These are phyloP conservation scores for Trichomalopsis sarcophagae DNA, from an alignment of 1,140 invertebrate genomes.

Conservation along the genomic window DNA sequence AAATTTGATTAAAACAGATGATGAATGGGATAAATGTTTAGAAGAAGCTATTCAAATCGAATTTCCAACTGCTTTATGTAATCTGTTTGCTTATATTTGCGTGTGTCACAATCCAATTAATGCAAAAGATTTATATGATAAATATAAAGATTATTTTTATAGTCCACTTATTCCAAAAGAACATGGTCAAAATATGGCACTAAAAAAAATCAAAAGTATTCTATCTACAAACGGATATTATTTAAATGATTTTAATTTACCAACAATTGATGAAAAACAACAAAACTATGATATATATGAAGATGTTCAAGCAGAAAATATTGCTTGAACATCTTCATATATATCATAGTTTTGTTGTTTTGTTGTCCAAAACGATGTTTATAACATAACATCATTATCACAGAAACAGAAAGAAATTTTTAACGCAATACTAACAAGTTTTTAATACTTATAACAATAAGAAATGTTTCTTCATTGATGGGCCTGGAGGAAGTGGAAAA, in stretches of 20 bases:
- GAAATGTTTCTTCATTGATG: slow-evolving; percentile 30
- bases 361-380: background rate
- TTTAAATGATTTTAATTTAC: slow-evolving; percentile 15
- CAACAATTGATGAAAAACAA: background rate
- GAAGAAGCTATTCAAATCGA: background rate
- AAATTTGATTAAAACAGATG: slow-evolving; percentile 12
- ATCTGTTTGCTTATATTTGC: slow-evolving; percentile 34
- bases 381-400: background rate
- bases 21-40: slow-evolving; percentile 36
- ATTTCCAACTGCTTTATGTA: slow-evolving; percentile 21
- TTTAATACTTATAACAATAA: background rate
- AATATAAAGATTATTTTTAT: slow-evolving; percentile 17
- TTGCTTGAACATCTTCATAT: no score
- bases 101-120: slow-evolving; percentile 8
- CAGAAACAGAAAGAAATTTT: slow-evolving; percentile 4
- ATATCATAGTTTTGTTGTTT: no score
- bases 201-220: slow-evolving; percentile 5
- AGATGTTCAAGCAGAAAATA: background rate
- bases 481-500: no score
- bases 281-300: background rate
- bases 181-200: background rate
- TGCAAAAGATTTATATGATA: slow-evolving; percentile 18
- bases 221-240: background rate
- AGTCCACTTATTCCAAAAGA: slow-evolving; percentile 5
- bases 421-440: background rate